Base-by-base conservation (phyloP, 2,797 vertebrate species). In the Brotula barbata region DNA sequence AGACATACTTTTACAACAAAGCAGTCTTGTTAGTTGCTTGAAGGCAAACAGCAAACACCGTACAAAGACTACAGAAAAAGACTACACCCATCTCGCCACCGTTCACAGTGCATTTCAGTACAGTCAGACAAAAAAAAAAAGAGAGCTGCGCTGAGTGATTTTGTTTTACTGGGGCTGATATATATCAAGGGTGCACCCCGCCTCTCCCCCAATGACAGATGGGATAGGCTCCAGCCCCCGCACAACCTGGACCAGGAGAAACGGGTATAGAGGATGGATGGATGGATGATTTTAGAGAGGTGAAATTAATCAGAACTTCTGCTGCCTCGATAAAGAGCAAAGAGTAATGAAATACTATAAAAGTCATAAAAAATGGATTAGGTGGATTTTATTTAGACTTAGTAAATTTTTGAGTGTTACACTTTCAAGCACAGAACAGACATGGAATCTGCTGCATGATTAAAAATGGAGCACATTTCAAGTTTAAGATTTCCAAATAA, bases 1-100 rank as follows among this genome's bases (percentile, higher is more conserved):
- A 54, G n/a, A n/a, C n/a, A n/a, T 57, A 53, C 58, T 68, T 54
- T 36, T 65, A 76, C 47, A 61, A 79, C 45, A 43, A 80, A 67
- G 68, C 54, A 33, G 34, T 43, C 47, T 58, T 57, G 65, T 68
- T 23, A 31, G 53, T 33, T 61, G 77, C 77, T 77, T 33, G 5
- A 20, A 60, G 79, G 78, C 49, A 68, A 33, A 50, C 22, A 68
- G 49, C 40, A 37, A 56, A 71, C 34, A 13, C 33, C 37, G 47
- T 14, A 70, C 58, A 70, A 55, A 40, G 46, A 31, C 61, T 50
- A 39, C 20, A 59, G 51, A 58, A 25, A 39, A 34, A 64, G 37
- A 48, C 51, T 4, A 13, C 17, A 7, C 40, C 58, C 20, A 12
- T 49, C 51, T 61, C 1, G 6, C 0, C 5, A 45, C 21, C 58